Conservation (phyloP, 2,888 invertebrate species). For the Monoplex corrugatus region DNA sequence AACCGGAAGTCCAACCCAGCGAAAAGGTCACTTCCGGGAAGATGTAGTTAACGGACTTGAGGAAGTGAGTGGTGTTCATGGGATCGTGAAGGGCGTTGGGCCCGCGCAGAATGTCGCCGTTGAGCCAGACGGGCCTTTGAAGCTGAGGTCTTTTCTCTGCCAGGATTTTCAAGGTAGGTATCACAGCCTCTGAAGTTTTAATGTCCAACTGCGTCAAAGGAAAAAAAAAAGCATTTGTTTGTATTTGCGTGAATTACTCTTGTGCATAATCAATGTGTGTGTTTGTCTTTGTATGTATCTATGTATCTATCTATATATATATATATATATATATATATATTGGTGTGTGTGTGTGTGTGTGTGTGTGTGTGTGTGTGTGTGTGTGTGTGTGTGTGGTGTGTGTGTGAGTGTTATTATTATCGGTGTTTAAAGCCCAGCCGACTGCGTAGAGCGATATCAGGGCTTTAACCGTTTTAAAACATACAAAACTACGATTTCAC, state of each 20-base stretch:
- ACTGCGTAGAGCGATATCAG: too few relatives aligned
- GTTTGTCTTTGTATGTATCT: too few relatives aligned
- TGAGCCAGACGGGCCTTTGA: conserved; percentile 89
- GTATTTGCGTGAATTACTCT: background rate
- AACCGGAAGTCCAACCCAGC: conserved; percentile 92
- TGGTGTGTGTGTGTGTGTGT: background rate
- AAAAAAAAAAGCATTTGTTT: background rate
- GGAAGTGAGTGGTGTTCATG: conserved; percentile 87
- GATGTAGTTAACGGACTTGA: conserved; percentile 84
- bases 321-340: too few relatives aligned
- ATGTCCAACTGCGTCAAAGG: conserved; percentile 87
- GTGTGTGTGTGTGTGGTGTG: background rate
- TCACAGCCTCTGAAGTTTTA: conserved; percentile 88
- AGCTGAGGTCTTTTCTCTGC: conserved; percentile 57
- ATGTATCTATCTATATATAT: too few relatives aligned
- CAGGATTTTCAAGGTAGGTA: conserved; percentile 75
- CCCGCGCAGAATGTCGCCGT: conserved; percentile 92
- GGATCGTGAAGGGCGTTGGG: conserved; percentile 86
- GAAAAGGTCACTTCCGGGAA: conserved; percentile 88
- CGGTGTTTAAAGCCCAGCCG: too few relatives aligned
- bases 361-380: background rate
- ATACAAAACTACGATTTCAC: too few relatives aligned
- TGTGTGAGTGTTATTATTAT: too few relatives aligned
- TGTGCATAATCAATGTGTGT: too few relatives aligned
- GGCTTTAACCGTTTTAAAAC: too few relatives aligned